These are phyloP conservation scores for Athetis lepigone DNA, from an alignment of 2,888 invertebrate genomes.

Conservation along the genomic window DNA sequence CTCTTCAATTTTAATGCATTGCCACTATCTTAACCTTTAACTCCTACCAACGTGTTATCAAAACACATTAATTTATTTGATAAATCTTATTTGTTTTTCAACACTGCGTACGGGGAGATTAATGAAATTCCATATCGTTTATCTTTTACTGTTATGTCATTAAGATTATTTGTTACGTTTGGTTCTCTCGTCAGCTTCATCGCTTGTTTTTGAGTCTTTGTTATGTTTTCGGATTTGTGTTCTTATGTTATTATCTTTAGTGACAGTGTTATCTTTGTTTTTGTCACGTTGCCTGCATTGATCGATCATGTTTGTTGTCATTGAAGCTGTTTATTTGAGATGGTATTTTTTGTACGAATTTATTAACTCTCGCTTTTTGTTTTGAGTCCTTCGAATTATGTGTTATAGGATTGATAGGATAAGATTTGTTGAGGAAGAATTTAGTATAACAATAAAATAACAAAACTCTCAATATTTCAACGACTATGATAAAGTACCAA, in stretches of 20 bases:
- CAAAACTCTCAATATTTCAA: background rate
- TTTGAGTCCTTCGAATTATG: background rate
- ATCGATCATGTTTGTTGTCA: constrained; percentile 47
- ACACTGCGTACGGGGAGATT: constrained; percentile 58
- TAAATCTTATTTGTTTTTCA: constrained; percentile 67
- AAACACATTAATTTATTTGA: constrained; percentile 78
- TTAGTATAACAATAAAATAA: too few species aligned
- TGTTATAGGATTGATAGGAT: too few species aligned
- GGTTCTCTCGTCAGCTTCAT: constrained; percentile 28
- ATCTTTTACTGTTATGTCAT: constrained; percentile 60
- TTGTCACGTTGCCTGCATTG: constrained; percentile 34
- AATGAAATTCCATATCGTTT: constrained; percentile 63
- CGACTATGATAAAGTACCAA: background rate
- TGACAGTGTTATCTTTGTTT: constrained; percentile 42
- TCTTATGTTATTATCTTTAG: constrained; percentile 36
- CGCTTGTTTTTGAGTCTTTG: constrained; percentile 26
- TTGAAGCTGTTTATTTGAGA: constrained; percentile 8
- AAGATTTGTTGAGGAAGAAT: too few species aligned
- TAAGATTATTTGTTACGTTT: constrained; percentile 52
- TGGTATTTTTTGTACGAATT: background rate
- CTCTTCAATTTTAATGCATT: constrained; percentile 65
- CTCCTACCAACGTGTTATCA: constrained; percentile 73
- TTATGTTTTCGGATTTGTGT: constrained; percentile 27
- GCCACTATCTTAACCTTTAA: constrained; percentile 78
- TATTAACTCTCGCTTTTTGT: background rate